phyloP scores from a whole-genome alignment of 2,888 invertebrate species.

The Tachina lurida region DNA sequence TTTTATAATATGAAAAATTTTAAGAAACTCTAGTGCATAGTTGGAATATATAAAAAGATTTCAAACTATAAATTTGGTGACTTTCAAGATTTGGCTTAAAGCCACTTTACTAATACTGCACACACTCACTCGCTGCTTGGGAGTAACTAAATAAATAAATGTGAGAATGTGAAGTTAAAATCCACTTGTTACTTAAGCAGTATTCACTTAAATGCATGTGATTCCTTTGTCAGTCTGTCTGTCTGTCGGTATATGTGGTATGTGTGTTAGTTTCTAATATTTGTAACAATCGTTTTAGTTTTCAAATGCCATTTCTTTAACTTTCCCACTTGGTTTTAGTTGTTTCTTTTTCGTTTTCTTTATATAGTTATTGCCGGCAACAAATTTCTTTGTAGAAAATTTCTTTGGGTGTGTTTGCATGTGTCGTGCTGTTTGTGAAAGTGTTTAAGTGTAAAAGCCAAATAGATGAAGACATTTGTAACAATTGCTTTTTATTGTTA shows the following conservation, averaged over 20 bases:
- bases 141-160: slow-evolving; percentile 1
- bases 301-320: slow-evolving; percentile 56
- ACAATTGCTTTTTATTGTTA: slow-evolving; percentile 70
- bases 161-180: slow-evolving; percentile 32
- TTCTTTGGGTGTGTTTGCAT: slow-evolving; percentile 16
- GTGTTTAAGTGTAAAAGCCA: slow-evolving; percentile 78
- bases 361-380: slow-evolving; percentile 8
- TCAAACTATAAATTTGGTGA: slow-evolving; percentile 55
- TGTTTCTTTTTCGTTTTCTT: slow-evolving; percentile 3
- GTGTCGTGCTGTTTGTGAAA: slow-evolving; percentile 71
- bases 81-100: slow-evolving; percentile 61
- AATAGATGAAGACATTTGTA: slow-evolving; percentile 71
- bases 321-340: slow-evolving; percentile 57
- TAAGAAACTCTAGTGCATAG: slow-evolving; percentile 25
- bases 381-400: slow-evolving; percentile 29
- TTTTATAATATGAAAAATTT: slow-evolving; percentile 27
- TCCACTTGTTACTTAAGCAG: slow-evolving; percentile 53
- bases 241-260: not conserved
- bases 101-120: slow-evolving; percentile 37
- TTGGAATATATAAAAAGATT: slow-evolving; percentile 16
- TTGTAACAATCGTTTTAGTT: slow-evolving; percentile 62
- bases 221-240: not conserved
- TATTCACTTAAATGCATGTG: slow-evolving; percentile 11
- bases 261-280: not conserved
- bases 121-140: not conserved